phyloP scores from a whole-genome alignment of 1,140 invertebrate genomes.

The Lamellibrachia luymesi region DNA sequence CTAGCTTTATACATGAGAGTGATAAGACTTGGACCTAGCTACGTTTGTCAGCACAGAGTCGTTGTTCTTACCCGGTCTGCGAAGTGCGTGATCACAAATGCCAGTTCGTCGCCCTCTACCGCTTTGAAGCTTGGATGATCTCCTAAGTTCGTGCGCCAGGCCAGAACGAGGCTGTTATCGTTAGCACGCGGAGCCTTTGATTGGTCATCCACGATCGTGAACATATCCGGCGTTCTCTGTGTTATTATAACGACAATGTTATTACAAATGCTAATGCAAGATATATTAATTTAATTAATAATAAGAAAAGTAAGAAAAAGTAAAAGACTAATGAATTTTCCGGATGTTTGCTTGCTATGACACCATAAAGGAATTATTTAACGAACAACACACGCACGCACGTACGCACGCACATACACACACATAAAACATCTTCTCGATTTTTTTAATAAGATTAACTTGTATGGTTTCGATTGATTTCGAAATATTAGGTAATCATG shows the following conservation, averaged over 20 bases:
- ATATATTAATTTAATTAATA: not conserved
- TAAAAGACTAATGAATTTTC: no score
- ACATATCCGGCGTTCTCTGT: conserved; percentile 22
- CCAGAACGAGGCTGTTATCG: conserved; percentile 29
- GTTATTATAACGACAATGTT: not conserved
- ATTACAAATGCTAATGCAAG: not conserved
- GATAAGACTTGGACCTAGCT: no score
- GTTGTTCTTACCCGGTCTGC: conserved; percentile 61
- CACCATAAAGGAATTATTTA: not conserved
- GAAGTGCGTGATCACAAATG: conserved; percentile 80
- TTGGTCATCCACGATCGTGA: conserved; percentile 32
- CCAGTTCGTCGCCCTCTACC: conserved; percentile 69
- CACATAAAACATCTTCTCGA: not conserved
- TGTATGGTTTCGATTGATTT: not conserved
- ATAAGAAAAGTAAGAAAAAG: no score
- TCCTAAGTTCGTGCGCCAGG: conserved; percentile 16
- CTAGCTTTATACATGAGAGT: not conserved
- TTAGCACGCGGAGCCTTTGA: conserved; percentile 29
- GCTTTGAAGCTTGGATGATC: conserved; percentile 49
- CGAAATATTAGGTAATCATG: not conserved
- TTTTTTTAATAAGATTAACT: not conserved
- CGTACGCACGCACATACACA: no score
- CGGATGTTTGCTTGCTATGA: not conserved
- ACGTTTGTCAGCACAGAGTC: not conserved
- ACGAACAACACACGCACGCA: not conserved